Evolutionary conservation across 2,888 invertebrate species (phyloP).

Genomic region (Augochlorella aurata): DNA sequence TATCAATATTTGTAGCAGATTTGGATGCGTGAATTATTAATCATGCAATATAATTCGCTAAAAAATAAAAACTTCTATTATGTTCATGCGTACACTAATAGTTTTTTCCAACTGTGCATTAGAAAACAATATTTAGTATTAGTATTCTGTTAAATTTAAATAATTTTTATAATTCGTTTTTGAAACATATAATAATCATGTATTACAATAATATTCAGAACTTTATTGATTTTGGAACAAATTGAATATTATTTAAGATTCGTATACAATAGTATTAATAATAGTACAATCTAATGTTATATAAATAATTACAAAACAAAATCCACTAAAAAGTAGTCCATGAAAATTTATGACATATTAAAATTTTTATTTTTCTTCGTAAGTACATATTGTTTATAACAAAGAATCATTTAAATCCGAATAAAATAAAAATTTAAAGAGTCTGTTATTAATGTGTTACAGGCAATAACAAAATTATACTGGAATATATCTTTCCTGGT

Average conservation of each 20-base stretch:
- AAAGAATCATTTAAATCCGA: background rate
- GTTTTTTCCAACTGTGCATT: conserved; percentile 20
- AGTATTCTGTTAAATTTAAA: background rate
- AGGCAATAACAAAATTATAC: background rate
- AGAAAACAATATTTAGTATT: background rate
- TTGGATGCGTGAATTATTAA: conserved; percentile 50
- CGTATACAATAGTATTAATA: background rate
- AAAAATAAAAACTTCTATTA: conserved; percentile 64
- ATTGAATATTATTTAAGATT: background rate
- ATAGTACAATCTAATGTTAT: background rate
- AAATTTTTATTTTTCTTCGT: background rate
- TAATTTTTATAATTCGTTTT: conserved; percentile 13
- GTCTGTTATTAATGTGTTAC: background rate
- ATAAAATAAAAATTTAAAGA: conserved; percentile 3
- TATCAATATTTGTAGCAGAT: conserved; percentile 51
- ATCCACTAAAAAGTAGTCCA: background rate
- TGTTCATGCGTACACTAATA: conserved; percentile 18
- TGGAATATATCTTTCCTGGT: background rate
- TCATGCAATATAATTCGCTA: conserved; percentile 63
- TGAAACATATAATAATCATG: background rate
- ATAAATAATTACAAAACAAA: background rate
- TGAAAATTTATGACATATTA: background rate
- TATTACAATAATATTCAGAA: background rate
- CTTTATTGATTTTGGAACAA: background rate
- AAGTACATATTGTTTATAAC: background rate